A percentile compares a stretch with the other conserved stretches of the same genome.
Conservation (phyloP, 2,797 vertebrate species). For the Agapornis canus region DNA sequence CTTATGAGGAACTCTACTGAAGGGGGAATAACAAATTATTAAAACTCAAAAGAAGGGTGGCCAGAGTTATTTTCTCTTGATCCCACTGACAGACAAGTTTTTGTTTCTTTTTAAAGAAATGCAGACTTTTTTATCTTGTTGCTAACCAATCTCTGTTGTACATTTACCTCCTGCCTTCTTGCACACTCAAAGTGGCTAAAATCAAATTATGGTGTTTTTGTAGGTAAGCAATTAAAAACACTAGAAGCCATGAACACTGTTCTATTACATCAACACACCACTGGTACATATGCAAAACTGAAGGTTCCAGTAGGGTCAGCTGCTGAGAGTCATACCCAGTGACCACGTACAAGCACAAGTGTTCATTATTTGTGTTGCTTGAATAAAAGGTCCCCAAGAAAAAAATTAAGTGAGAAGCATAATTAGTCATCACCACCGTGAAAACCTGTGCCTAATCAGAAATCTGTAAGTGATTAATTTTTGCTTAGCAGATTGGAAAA, state of each 20-base stretch:
- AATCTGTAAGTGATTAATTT: background rate
- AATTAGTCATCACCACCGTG: fast-evolving
- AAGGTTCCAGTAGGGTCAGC: background rate
- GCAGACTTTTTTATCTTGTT: background rate
- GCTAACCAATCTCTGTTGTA: background rate
- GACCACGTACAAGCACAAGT: background rate
- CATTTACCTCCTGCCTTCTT: background rate
- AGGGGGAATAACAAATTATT: background rate
- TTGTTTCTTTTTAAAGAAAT: background rate
- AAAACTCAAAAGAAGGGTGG: background rate
- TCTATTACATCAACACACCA: background rate
- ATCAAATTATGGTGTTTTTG: background rate
- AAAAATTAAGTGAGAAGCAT: background rate
- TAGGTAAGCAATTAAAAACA: background rate
- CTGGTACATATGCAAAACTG: background rate
- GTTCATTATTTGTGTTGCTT: background rate
- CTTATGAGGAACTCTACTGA: background rate
- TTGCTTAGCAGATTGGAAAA: background rate
- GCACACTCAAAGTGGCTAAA: background rate
- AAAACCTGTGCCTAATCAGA: background rate
- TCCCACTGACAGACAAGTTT: fast-evolving
- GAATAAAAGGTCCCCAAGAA: background rate
- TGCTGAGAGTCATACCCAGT: background rate
- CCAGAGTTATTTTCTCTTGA: background rate
- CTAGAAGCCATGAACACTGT: background rate